Evolutionary conservation across 2,888 invertebrate species (phyloP), one percentile per base, ranked within the genome.

Genomic region (Prionchulus punctatus): DNA sequence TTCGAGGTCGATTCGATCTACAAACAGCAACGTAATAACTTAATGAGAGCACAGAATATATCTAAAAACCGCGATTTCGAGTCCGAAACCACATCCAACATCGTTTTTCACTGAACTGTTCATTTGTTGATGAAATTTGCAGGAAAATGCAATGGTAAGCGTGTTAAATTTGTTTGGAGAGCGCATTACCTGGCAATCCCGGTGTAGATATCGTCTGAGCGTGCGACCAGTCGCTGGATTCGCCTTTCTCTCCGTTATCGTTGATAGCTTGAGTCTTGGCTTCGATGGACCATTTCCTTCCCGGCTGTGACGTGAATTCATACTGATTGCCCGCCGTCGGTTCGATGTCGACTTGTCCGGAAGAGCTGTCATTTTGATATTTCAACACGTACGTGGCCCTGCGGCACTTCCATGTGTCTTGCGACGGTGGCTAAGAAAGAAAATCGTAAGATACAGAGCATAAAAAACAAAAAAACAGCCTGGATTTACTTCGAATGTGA

Each of bases 241-340:
- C 30, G 1, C 43, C 48, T 2, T 50, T 49, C 21, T 62, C 62
- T 36, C 55, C 59, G 53, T 63, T 66, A 28, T 68, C 68, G 53
- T 70, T 68, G 21, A 65, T 62, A 18, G 69, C 68, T 56, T 70
- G 66, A 1, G 70, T 71, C 42, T 64, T 60, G 62, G 66, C 66
- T 59, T 67, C 64, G 56, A 66, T 60, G 47, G 64, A 64, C 70
- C 70, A 70, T 43, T 64, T 65, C 53, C 68, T 69, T 52, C 67
- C 66, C n/a, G 66, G 65, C 43, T 61, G 59, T 1, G 65, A 64
- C 26, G 60, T 60, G 27, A 65, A 57, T 27, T 62, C 60, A 54
- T 63, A 49, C 51, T 61, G 62, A 4, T 59, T 61, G 15, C 61
- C 61, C 1, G 60, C 59, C 42, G 63, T 62, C 2, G 56, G 55